Evolutionary conservation across 1,140 invertebrate genomes (phyloP).

Genomic region (Bombus sylvicola): DNA sequence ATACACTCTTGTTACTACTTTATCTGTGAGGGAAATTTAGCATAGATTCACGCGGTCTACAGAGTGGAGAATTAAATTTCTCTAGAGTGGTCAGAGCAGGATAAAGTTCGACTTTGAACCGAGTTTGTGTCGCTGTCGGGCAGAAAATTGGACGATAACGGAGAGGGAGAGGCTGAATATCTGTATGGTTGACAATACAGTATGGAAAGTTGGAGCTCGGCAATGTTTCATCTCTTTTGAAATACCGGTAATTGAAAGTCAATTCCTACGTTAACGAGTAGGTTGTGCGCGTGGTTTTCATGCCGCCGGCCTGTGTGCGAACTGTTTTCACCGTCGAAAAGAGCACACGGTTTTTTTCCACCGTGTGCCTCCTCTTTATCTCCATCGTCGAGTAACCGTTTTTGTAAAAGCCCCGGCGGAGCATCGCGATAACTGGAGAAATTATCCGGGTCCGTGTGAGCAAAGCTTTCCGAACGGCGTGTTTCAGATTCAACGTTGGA

Average conservation of each 20-base stretch:
- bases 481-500: constrained; percentile 70
- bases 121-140: constrained; percentile 5
- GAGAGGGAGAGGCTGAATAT: not conserved
- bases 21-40: not conserved
- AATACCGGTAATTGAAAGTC: constrained; percentile 60
- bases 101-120: constrained; percentile 9
- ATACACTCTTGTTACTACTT: not conserved
- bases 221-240: constrained; percentile 32
- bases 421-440: constrained; percentile 70
- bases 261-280: constrained; percentile 54
- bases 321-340: constrained; percentile 55
- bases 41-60: not conserved
- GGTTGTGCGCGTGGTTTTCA: constrained; percentile 36
- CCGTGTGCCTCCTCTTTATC: constrained; percentile 54
- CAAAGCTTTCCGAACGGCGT: constrained; percentile 64
- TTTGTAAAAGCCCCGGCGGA: constrained; percentile 64
- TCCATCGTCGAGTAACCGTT: constrained; percentile 66
- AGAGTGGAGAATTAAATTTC: not conserved
- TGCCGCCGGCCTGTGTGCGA: constrained; percentile 30
- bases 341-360: constrained; percentile 35
- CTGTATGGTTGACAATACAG: constrained; percentile 22
- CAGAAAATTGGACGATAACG: constrained; percentile 32
- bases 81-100: not conserved
- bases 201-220: constrained; percentile 15
- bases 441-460: constrained; percentile 61